These are phyloP conservation scores for Synaphobranchus kaupii DNA, from an alignment of 2,797 vertebrate genomes.

Conservation along the genomic window DNA sequence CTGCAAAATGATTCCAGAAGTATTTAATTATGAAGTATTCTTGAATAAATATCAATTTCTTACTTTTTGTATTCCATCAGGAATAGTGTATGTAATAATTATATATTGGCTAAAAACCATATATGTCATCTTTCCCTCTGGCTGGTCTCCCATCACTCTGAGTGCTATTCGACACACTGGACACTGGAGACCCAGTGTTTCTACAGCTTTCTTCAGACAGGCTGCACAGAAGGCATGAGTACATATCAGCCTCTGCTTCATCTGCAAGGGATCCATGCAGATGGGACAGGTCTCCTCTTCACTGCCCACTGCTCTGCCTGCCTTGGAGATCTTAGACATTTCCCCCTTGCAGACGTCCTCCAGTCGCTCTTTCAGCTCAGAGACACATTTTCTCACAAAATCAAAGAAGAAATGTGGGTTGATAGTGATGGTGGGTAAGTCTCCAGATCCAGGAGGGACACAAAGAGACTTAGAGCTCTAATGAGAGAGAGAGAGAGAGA, in stretches of 20 bases:
- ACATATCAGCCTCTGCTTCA: neutral
- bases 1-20: neutral
- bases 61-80: neutral
- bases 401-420: too few relatives aligned
- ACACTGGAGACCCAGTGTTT: too few relatives aligned
- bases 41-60: neutral
- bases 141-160: neutral
- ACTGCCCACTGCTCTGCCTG: too few relatives aligned
- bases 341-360: too few relatives aligned
- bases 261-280: neutral
- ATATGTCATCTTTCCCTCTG: neutral
- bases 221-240: neutral
- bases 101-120: neutral
- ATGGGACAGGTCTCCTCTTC: neutral
- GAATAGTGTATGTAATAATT: neutral
- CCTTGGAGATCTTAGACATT: too few relatives aligned
- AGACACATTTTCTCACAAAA: too few relatives aligned
- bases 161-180: neutral
- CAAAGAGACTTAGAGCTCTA: too few relatives aligned
- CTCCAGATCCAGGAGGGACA: too few relatives aligned
- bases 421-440: too few relatives aligned
- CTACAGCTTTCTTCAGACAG: too few relatives aligned
- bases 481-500: too few relatives aligned
- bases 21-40: neutral
- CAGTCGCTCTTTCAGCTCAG: too few relatives aligned